phyloP scores from a whole-genome alignment of 2,797 vertebrate species.

The Bryconaethiops microstoma region DNA sequence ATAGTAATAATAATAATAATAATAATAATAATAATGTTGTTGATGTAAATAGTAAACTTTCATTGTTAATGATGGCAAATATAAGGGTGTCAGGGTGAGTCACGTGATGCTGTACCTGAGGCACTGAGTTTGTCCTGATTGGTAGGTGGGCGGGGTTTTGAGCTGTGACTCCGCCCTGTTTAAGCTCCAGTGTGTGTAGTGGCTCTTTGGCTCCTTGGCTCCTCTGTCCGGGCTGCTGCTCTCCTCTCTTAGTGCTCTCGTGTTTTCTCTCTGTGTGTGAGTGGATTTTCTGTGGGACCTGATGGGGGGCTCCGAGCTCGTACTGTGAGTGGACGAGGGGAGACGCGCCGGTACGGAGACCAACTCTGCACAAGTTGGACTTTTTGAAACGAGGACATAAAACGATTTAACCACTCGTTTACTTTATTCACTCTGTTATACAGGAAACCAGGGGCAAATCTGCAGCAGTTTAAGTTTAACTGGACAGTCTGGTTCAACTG shows the following conservation, averaged over 20 bases:
- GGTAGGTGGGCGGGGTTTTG: neutral
- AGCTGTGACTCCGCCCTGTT: neutral
- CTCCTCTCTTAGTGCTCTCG: too few species aligned
- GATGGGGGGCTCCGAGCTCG: neutral
- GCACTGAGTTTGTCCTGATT: neutral
- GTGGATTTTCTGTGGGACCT: neutral
- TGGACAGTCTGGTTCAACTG: too few species aligned
- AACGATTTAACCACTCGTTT: neutral
- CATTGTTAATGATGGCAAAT: neutral
- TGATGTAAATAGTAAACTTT: neutral
- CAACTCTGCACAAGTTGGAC: conserved; percentile 14
- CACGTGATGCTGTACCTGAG: conserved; percentile 39
- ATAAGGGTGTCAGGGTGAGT: neutral
- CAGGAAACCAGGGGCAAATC: neutral
- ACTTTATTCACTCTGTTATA: neutral
- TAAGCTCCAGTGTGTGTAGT: too few species aligned
- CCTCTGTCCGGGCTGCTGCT: too few species aligned
- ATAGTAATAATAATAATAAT: neutral
- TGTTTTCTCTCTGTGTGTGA: too few species aligned
- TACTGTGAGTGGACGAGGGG: neutral
- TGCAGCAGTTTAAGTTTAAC: too few species aligned
- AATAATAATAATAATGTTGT: neutral
- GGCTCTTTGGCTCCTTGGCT: too few species aligned
- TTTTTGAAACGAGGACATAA: neutral
- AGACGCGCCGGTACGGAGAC: neutral